A percentile compares a stretch with the other conserved stretches of the same genome.
phyloP scores from a whole-genome alignment of 2,888 invertebrate genomes.

The Thymelicus lineola region DNA sequence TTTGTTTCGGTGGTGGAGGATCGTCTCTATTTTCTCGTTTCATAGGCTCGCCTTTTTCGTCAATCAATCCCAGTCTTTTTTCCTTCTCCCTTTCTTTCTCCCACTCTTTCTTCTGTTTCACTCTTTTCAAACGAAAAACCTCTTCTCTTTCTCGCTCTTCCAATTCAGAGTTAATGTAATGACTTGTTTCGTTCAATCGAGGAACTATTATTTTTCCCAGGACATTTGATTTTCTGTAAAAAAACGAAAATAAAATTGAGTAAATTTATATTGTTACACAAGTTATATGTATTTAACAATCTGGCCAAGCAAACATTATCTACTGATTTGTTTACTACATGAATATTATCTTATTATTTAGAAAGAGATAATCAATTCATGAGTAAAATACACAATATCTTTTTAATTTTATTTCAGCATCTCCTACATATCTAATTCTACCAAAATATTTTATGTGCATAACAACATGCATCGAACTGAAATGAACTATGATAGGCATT shows the following conservation, averaged over 20 bases:
- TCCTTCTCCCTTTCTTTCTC: constrained; percentile 41
- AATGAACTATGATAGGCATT: too few relatives aligned
- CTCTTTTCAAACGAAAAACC: constrained; percentile 53
- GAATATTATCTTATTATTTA: too few relatives aligned
- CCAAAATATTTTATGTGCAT: too few relatives aligned
- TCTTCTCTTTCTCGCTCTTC: constrained; percentile 54
- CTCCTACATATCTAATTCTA: too few relatives aligned
- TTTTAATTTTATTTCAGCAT: too few relatives aligned
- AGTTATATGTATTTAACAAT: too few relatives aligned
- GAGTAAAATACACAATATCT: too few relatives aligned
- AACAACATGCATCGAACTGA: too few relatives aligned
- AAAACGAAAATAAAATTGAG: constrained; percentile 33
- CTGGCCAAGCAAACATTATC: too few relatives aligned
- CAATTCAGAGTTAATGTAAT: constrained; percentile 52
- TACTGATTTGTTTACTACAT: too few relatives aligned
- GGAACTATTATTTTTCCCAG: constrained; percentile 53
- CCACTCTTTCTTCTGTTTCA: constrained; percentile 46
- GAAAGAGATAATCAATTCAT: too few relatives aligned
- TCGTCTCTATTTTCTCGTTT: constrained; percentile 12
- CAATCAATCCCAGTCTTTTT: background rate
- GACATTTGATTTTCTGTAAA: constrained; percentile 58
- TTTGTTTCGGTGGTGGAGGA: constrained; percentile 4
- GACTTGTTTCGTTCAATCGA: constrained; percentile 46
- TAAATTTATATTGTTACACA: too few relatives aligned
- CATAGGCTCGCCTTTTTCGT: constrained; percentile 20